Evolutionary conservation across 2,797 vertebrate species (phyloP), one percentile per base, ranked within the genome.

Genomic region (Oophaga sylvatica): DNA sequence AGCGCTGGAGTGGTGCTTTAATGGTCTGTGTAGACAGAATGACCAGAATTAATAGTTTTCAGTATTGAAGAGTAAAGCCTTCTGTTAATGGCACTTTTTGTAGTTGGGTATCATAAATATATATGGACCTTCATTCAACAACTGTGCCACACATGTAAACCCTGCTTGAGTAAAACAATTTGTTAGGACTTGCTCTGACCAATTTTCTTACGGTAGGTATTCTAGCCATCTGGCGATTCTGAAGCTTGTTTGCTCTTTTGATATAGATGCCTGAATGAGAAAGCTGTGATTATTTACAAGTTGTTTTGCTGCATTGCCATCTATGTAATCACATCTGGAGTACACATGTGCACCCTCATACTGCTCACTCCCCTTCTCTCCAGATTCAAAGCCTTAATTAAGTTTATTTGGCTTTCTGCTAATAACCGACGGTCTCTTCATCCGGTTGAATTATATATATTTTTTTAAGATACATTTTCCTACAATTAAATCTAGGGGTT

Each of bases 261-360:
- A 73, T 76, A 67, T 80, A 35, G 65, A 63, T 84, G 57, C 60
- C 48, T 68, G 48, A 53, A 70, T 87, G 29, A 68, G 71, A 87
- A 78, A 67, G 22, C 31, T 45, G 62, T 73, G 65, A 85, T 75
- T 88, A 77, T 80, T 83, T 62, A 73, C 67, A 57, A 56, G 75
- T 60, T 48, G 68, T 73, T 63, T 41, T 84, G 67, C 67, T 84
- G 56, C 41, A 63, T 35, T 63, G 67, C 35, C 20, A 26, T 53
- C n/a, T 73, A 5, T 67, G 63, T 57, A 11, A n/a, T 45, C n/a
- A 80, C 87, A 88, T 88, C 87, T 88, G 87, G 87, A 60, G 41
- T 59, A 71, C 87, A 88, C 59, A 84, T 88, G 87, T 68, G 31
- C 20, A 20, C 35, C 35, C 5, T 68, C 48, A 1, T 75, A 48